Evolutionary conservation across 64 coral and sea anemone genomes (phyloP), one percentile per base, ranked within the genome.

Genomic region (Orbicella faveolata): DNA sequence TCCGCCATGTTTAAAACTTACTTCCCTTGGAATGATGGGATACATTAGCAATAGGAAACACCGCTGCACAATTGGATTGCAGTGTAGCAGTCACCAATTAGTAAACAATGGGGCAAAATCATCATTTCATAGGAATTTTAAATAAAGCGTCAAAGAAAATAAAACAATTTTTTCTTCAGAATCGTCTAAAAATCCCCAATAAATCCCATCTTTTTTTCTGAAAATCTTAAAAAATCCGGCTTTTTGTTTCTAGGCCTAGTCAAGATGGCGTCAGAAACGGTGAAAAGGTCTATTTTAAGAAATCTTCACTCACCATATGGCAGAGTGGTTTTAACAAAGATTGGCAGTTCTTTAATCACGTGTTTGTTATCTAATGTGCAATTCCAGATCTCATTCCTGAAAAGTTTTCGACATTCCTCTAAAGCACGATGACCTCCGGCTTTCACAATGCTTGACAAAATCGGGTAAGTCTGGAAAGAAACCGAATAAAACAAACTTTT

Each of bases 1-100:
- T 75, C 39, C 84, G 84, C 84, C 69, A 75, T 87, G 36, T 87
- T 87, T 75, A 35, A 87, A 55, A 75, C 84, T 87, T 87, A 18
- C 52, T 75, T 87, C 69, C 68, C 52, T 87, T 87, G 68, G 68
- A 87, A 55, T 87, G 69, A 75, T 75, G 69, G 85, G 41, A 75
- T 34, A 21, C 85, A 87, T 87, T 76, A 75, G n/a, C 61, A 75
- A 69, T 75, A 87, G 85, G 14, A 87, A 87, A 87, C 69, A 75
- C 20, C 52, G 81, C 23, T 54, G 63, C 34, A 84, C 62, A 84
- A 34, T 35, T 67, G 52, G 52, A 53, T 53, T 53, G 52, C 52
- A 53, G 52, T 53, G 10, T 53, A 53, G 52, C 52, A 53, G 52
- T 53, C 52, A 53, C 52, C 52, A 10, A 53, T 53, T 6, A 53